Conservation (phyloP, 2,113 vertebrate species). For the Mesocricetus auratus region DNA sequence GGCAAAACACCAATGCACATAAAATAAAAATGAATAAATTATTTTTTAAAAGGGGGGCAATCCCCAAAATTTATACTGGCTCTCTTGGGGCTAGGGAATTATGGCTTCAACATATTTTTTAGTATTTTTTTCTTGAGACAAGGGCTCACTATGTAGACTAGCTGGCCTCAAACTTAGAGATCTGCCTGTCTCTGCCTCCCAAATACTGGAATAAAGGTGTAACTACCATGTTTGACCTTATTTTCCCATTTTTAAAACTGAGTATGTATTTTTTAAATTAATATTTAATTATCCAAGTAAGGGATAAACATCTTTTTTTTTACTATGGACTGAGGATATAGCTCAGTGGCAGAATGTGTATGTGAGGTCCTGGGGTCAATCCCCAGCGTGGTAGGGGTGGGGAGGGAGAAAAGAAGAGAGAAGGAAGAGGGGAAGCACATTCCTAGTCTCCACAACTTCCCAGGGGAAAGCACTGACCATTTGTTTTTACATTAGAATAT, state of each 20-base stretch:
- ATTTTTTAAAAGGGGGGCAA: neutral
- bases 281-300: slow-evolving; percentile 47
- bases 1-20: neutral
- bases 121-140: neutral
- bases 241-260: slow-evolving; percentile 10
- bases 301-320: slow-evolving; percentile 11
- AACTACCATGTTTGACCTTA: neutral
- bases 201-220: neutral
- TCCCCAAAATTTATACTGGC: neutral
- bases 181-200: neutral
- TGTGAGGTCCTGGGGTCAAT: neutral
- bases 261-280: slow-evolving; percentile 42
- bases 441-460: neutral
- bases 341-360: neutral
- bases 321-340: neutral
- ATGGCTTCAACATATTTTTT: slow-evolving; percentile 30
- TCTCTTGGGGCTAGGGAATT: neutral
- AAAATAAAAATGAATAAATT: neutral
- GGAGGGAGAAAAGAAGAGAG: neutral
- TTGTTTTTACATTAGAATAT: neutral
- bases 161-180: neutral
- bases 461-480: neutral
- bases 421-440: neutral
- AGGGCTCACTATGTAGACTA: neutral
- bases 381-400: neutral